Percentiles rank a stretch among this genome's conserved stretches.
Conservation (phyloP, 2,888 invertebrate species). For the Listrodromus nycthemerus region DNA sequence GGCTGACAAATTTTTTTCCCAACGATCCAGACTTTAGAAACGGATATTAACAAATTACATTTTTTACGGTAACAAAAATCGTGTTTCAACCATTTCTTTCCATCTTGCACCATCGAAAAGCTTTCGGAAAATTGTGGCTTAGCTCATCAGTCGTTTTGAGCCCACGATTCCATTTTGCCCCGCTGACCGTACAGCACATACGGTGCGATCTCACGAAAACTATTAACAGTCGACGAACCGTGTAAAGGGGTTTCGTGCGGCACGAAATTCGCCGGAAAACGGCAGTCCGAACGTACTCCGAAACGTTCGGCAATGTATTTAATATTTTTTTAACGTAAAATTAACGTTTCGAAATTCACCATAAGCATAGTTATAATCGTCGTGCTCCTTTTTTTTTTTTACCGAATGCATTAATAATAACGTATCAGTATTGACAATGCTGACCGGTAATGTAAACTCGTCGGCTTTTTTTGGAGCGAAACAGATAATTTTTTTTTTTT, state of each 20-base stretch:
- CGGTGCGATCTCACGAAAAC: constrained; percentile 25
- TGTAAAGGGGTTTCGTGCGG: constrained; percentile 57
- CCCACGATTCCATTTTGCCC: too few species aligned
- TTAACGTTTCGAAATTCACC: constrained; percentile 32
- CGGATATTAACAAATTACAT: too few species aligned
- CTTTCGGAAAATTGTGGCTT: too few species aligned
- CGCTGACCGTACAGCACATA: neutral
- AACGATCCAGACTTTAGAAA: too few species aligned
- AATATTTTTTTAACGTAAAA: constrained; percentile 7
- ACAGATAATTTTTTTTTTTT: neutral
- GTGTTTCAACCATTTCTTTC: too few species aligned
- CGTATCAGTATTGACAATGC: neutral
- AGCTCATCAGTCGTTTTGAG: too few species aligned
- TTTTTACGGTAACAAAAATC: too few species aligned
- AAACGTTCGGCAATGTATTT: neutral
- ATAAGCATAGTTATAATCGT: constrained; percentile 21
- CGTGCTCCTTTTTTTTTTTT: constrained; percentile 30
- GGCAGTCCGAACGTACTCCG: neutral
- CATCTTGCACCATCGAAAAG: too few species aligned
- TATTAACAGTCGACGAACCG: constrained; percentile 37
- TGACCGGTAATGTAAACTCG: neutral
- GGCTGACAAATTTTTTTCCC: too few species aligned
- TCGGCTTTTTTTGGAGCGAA: neutral
- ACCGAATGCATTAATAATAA: constrained; percentile 12
- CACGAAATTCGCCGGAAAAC: constrained; percentile 46